A percentile compares a stretch with the other conserved stretches of the same genome.
phyloP scores from a whole-genome alignment of 2,797 vertebrate species.

The Pteronotus mesoamericanus region DNA sequence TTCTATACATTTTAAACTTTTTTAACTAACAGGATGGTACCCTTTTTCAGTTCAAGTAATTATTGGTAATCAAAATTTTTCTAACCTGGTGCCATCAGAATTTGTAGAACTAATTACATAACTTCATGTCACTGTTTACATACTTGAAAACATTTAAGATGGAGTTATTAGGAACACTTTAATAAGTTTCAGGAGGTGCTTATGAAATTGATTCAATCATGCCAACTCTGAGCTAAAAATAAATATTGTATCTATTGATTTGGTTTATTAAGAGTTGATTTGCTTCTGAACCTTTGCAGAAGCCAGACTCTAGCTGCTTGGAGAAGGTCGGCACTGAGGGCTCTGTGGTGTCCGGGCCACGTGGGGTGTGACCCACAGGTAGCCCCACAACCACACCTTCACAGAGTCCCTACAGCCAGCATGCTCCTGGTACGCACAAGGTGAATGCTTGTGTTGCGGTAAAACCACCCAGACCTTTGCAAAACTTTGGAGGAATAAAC shows the following conservation, averaged over 20 bases:
- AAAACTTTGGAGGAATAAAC: slow-evolving; percentile 84
- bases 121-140: background rate
- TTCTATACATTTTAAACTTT: background rate
- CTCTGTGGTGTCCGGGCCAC: background rate
- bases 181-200: background rate
- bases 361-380: background rate
- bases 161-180: background rate
- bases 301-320: background rate
- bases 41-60: background rate
- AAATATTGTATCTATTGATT: background rate
- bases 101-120: background rate
- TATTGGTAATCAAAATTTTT: background rate
- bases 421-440: accelerated
- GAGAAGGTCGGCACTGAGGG: background rate
- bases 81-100: background rate
- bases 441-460: background rate
- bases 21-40: background rate
- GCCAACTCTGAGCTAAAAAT: background rate
- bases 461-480: slow-evolving; percentile 21
- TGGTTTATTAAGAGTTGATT: background rate
- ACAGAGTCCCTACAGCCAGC: background rate
- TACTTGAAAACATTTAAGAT: background rate
- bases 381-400: background rate
- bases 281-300: background rate
- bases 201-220: background rate